phyloP scores from a whole-genome alignment of 1,140 invertebrate species.

The Drosophila bocki region DNA sequence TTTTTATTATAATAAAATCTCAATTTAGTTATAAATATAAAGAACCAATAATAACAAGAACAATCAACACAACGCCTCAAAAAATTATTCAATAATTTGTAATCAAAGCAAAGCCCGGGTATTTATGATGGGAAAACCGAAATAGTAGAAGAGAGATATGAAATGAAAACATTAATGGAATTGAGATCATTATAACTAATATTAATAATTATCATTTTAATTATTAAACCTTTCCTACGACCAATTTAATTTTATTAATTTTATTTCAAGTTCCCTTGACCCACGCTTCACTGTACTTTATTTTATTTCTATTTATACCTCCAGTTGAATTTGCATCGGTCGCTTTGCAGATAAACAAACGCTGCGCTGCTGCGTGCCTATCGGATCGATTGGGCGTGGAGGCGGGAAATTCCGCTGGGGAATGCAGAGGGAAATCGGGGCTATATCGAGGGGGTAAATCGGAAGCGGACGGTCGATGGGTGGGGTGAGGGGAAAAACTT shows the following conservation, averaged over 20 bases:
- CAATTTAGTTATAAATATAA: too few relatives aligned
- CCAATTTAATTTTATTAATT: not conserved
- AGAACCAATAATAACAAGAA: too few relatives aligned
- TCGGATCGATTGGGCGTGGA: constrained; percentile 37
- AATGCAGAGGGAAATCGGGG: constrained; percentile 6
- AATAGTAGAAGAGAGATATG: too few relatives aligned
- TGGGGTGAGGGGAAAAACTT: constrained; percentile 9
- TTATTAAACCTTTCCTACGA: too few relatives aligned
- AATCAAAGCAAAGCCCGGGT: too few relatives aligned
- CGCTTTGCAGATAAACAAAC: constrained; percentile 47
- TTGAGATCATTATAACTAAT: too few relatives aligned
- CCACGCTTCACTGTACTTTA: constrained; percentile 2
- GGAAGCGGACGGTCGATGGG: not conserved
- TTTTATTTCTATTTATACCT: constrained; percentile 43
- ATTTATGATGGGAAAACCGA: too few relatives aligned
- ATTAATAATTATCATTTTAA: too few relatives aligned
- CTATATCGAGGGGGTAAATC: constrained; percentile 7
- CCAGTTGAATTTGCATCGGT: constrained; percentile 35
- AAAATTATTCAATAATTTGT: too few relatives aligned
- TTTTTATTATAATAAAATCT: too few relatives aligned
- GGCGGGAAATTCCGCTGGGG: constrained; percentile 26
- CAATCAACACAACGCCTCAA: too few relatives aligned
- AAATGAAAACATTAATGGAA: too few relatives aligned
- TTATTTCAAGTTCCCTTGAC: not conserved
- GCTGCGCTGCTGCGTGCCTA: constrained; percentile 42